These are phyloP conservation scores for Drosophila chauvacae DNA, from an alignment of 1,140 invertebrate genomes.

Conservation along the genomic window DNA sequence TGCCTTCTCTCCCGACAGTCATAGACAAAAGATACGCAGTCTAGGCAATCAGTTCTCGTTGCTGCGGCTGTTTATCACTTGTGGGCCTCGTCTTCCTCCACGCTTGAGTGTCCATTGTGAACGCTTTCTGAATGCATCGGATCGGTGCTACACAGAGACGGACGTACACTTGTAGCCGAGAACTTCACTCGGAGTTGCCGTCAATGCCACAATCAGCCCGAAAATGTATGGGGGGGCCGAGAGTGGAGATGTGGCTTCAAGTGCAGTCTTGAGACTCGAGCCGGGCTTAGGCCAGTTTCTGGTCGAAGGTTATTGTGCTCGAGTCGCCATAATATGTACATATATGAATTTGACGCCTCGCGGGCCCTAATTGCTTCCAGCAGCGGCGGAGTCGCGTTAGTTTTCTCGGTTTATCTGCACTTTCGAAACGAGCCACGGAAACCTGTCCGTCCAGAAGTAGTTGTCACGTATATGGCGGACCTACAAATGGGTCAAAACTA, in stretches of 20 bases:
- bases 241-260: constrained; percentile 40
- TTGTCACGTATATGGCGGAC: constrained; percentile 29
- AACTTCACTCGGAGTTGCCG: constrained; percentile 58
- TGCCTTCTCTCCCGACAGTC: constrained; percentile 27
- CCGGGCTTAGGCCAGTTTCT: constrained; percentile 14
- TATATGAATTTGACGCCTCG: constrained; percentile 43
- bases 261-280: constrained; percentile 28
- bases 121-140: constrained; percentile 52
- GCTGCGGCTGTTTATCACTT: constrained; percentile 64
- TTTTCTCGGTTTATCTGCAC: constrained; percentile 34
- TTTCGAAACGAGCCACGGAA: constrained; percentile 45
- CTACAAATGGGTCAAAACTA: constrained; percentile 67
- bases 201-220: constrained; percentile 73
- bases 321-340: constrained; percentile 16
- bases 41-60: constrained; percentile 67
- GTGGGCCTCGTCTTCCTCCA: constrained; percentile 45
- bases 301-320: constrained; percentile 32
- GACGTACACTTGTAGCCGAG: constrained; percentile 25
- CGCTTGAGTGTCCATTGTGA: constrained; percentile 64
- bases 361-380: constrained; percentile 49
- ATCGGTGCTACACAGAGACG: constrained; percentile 12
- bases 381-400: constrained; percentile 17
- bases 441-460: constrained; percentile 16
- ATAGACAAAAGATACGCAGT: constrained; percentile 44
- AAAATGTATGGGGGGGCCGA: constrained; percentile 30